These are phyloP conservation scores for Caenorhabditis uteleia DNA, from an alignment of 2,888 invertebrate species.

Conservation along the genomic window DNA sequence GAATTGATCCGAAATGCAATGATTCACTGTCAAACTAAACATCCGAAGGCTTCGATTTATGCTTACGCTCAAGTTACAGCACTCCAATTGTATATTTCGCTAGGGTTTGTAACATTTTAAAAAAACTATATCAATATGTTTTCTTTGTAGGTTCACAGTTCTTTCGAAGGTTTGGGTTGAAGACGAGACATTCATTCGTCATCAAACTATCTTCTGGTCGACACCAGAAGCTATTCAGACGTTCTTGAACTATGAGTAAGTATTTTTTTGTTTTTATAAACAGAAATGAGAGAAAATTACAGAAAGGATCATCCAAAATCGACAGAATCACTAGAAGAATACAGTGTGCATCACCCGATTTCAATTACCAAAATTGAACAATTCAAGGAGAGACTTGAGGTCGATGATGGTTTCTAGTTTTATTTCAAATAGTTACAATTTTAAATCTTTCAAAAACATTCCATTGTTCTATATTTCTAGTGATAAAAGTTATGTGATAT, in stretches of 20 bases:
- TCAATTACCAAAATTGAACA: conserved; percentile 19
- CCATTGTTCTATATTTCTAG: neutral
- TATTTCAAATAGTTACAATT: conserved; percentile 19
- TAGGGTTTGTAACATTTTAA: conserved; percentile 15
- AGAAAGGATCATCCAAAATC: neutral
- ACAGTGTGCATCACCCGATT: conserved; percentile 23
- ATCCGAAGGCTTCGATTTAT: conserved; percentile 15
- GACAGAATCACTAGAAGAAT: conserved; percentile 8
- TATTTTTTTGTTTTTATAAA: neutral
- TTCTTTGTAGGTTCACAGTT: conserved; percentile 21
- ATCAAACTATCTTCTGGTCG: conserved; percentile 35
- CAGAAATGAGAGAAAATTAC: neutral
- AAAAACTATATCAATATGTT: neutral
- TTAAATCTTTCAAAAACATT: neutral
- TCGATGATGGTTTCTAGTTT: too few relatives aligned
- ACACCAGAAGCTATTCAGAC: conserved; percentile 6
- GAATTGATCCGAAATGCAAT: conserved; percentile 24
- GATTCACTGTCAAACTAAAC: conserved; percentile 6
- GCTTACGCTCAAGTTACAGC: conserved; percentile 34
- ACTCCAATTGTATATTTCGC: conserved; percentile 15
- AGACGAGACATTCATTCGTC: conserved; percentile 32
- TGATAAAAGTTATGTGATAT: too few relatives aligned
- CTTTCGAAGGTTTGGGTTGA: conserved; percentile 35
- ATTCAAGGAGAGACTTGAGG: conserved; percentile 23
- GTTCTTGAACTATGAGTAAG: conserved; percentile 29